phyloP scores from a whole-genome alignment of 1,140 invertebrate genomes.

The Drosophila navojoa region DNA sequence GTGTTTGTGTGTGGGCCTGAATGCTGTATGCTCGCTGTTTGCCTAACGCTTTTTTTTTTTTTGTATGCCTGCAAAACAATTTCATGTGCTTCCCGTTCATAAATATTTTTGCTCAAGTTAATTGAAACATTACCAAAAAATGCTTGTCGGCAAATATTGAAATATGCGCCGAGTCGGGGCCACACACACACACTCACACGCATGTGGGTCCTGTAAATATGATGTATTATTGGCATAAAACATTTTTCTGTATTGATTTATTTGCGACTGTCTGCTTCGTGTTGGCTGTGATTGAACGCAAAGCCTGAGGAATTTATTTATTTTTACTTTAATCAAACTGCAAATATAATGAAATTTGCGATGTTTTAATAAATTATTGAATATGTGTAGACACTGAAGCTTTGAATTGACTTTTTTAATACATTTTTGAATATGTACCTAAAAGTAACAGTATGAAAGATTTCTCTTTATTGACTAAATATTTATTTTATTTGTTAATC shows the following conservation, averaged over 20 bases:
- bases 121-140: constrained; percentile 81
- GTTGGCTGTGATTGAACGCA: constrained; percentile 17
- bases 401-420: too few relatives aligned
- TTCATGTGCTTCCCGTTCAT: constrained; percentile 59
- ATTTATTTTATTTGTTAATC: too few relatives aligned
- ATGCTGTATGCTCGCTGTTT: constrained; percentile 17
- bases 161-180: constrained; percentile 32
- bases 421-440: too few relatives aligned
- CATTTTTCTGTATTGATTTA: constrained; percentile 84
- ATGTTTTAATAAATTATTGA: too few relatives aligned
- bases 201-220: constrained; percentile 9
- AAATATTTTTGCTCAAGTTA: constrained; percentile 81
- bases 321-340: background rate
- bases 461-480: too few relatives aligned
- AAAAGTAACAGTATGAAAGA: too few relatives aligned
- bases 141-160: constrained; percentile 75
- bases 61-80: constrained; percentile 63
- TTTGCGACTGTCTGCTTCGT: constrained; percentile 41
- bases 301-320: background rate
- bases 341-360: too few relatives aligned
- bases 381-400: too few relatives aligned
- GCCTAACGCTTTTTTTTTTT: constrained; percentile 71
- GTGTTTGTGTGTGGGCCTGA: background rate
- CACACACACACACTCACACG: constrained; percentile 24
- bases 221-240: constrained; percentile 53